A percentile compares a stretch with the other conserved stretches of the same genome.
These are phyloP conservation scores for Oceanodroma leucorhoa DNA, from an alignment of 2,797 vertebrate genomes.

Conservation along the genomic window DNA sequence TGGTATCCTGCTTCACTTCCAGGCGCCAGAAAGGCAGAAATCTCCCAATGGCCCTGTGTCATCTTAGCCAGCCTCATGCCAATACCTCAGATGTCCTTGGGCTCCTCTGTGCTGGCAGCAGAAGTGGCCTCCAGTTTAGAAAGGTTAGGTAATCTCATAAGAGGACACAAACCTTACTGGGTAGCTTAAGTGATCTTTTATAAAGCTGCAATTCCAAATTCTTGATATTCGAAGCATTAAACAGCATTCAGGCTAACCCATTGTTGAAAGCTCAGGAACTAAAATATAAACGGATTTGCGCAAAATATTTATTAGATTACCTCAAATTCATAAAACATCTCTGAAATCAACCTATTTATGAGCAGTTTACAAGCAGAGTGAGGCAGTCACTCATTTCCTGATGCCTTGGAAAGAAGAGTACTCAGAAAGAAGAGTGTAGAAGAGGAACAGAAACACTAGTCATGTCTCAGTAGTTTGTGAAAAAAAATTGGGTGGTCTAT, in stretches of 20 bases:
- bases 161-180: background rate
- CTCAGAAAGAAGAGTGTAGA: background rate
- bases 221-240: background rate
- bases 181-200: background rate
- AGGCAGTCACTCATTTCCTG: background rate
- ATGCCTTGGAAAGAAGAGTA: background rate
- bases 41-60: background rate
- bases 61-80: background rate
- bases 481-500: rapidly evolving
- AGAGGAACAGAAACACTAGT: background rate
- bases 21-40: background rate
- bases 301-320: background rate
- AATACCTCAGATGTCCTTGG: background rate
- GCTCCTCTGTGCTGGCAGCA: background rate
- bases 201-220: background rate
- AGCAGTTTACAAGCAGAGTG: background rate
- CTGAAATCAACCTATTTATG: background rate
- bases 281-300: background rate
- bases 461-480: background rate
- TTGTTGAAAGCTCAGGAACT: background rate
- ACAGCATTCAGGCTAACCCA: background rate
- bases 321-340: background rate
- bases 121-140: background rate
- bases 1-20: background rate
- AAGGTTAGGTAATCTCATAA: background rate